phyloP scores from a whole-genome alignment of 2,888 invertebrate genomes.

The Catocala sponsa region DNA sequence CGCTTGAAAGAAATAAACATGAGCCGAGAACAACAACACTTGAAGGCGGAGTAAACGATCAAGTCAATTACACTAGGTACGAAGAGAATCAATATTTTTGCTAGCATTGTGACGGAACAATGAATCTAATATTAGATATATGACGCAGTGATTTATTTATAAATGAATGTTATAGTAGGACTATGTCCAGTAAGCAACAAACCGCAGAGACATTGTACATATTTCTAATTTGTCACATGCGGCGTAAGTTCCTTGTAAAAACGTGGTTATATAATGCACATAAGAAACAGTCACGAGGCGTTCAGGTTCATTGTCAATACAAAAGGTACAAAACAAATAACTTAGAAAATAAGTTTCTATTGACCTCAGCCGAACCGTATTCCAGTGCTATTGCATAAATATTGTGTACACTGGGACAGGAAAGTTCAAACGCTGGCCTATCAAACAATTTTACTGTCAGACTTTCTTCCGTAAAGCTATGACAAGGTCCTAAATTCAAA shows the following conservation, averaged over 20 bases:
- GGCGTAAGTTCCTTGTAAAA: conserved; percentile 11
- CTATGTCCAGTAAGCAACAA: conserved; percentile 24
- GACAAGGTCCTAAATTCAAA: too few species aligned
- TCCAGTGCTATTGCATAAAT: too few species aligned
- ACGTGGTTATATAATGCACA: neutral
- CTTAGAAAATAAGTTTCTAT: too few species aligned
- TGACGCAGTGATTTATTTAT: conserved; percentile 48
- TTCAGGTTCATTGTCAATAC: neutral
- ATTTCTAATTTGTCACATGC: conserved; percentile 31
- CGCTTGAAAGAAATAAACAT: conserved; percentile 88
- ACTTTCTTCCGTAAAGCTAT: too few species aligned
- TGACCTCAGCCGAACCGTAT: too few species aligned
- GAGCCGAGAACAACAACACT: conserved; percentile 68
- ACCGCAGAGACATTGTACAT: conserved; percentile 39
- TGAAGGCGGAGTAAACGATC: conserved; percentile 71
- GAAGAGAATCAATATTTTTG: conserved; percentile 57
- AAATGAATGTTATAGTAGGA: conserved; percentile 28
- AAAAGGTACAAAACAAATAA: too few species aligned
- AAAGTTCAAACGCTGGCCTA: too few species aligned
- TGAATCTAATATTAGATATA: conserved; percentile 46
- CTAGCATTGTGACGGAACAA: conserved; percentile 54
- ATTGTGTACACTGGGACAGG: too few species aligned
- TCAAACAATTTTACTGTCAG: too few species aligned
- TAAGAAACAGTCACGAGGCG: neutral
- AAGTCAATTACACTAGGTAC: conserved; percentile 61